Base-by-base conservation (phyloP, 2,888 invertebrate genomes). In the Parelbella ahira region DNA sequence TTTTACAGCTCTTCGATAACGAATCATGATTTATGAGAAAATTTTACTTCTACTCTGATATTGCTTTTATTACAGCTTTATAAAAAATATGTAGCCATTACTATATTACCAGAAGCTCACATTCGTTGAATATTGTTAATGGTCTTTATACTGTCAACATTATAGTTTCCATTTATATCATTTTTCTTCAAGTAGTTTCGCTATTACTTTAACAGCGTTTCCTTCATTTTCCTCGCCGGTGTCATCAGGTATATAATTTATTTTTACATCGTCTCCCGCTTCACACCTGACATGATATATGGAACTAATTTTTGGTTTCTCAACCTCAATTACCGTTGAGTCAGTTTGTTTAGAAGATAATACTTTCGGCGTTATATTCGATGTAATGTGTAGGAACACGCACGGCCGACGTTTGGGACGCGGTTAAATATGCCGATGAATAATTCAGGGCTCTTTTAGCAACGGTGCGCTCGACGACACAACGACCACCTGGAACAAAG, bases 371-470 rank as follows among this genome's bases (percentile, higher is more conserved):
- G 34, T 51, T 64, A 63, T 58, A 61, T 49, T 52, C 50, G 51
- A 49, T 56, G 54, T 56, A 53, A 55, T 60, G 61, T 64, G 60
- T 63, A 56, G 58, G 60, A 60, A 48, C 51, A 61, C 52, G 56
- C 54, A 51, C 56, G 57, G 42, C 43, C 53, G 54, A 55, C 63
- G 49, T 63, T 65, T 51, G 64, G 70, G 67, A 60, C 66, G 59
- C 67, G 70, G 68, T 70, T 80, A 77, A 81, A 82, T 81, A 82
- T 79, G 68, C 65, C 67, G 60, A 71, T 84, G 82, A 84, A 86
- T 86, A 54, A 86, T 87, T 84, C 83, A 84, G 67, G 56, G 68
- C 72, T 72, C 78, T 79, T 79, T 83, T 76, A 78, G 74, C 75
- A 58, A 48, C 61, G 63, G 61, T 60, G 55, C 66, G 63, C 70